Conservation (phyloP, 2,888 invertebrate genomes). For the Adineta ricciae region DNA sequence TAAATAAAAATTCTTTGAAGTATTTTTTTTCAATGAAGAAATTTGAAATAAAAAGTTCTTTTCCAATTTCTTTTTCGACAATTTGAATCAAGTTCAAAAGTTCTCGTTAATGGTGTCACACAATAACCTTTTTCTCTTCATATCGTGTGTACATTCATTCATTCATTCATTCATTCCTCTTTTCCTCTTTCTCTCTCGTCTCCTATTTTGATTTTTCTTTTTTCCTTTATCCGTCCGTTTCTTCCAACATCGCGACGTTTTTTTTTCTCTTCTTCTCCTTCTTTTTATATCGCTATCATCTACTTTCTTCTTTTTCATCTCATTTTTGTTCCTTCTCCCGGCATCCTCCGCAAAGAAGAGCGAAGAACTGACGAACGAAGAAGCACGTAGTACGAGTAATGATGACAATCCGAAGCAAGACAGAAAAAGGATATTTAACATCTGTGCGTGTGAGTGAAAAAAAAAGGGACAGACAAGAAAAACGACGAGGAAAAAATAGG, state of each 20-base stretch:
- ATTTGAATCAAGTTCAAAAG: background rate
- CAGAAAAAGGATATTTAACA: constrained; percentile 15
- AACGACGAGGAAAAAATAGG: background rate
- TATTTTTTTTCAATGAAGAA: background rate
- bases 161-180: background rate
- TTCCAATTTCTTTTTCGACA: background rate
- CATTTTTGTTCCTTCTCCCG: background rate
- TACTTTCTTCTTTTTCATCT: background rate
- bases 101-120: background rate
- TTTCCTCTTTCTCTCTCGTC: background rate
- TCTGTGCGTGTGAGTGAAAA: constrained; percentile 1
- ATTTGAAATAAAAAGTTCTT: background rate
- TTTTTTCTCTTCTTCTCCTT: background rate
- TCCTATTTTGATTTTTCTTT: background rate
- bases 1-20: background rate
- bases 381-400: background rate
- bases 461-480: background rate
- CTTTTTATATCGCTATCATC: background rate
- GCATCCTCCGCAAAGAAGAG: constrained; percentile 5
- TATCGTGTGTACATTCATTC: background rate
- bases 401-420: background rate
- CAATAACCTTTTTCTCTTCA: background rate
- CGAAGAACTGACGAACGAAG: background rate
- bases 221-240: background rate
- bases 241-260: background rate